phyloP scores from a whole-genome alignment of 2,888 invertebrate genomes.

The Philopedon plagiatum region DNA sequence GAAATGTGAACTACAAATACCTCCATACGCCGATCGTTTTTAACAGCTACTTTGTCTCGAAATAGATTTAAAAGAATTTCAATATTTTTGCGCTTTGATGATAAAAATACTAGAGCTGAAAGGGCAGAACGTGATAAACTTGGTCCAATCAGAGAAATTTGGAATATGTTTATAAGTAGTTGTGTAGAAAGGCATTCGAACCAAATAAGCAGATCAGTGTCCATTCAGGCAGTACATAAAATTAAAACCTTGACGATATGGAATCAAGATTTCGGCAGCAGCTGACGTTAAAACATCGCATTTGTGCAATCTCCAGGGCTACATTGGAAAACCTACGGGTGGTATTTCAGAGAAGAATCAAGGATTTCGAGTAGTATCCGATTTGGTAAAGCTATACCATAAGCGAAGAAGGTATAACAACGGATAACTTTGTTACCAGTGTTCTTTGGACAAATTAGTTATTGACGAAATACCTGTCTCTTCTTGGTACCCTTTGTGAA shows the following conservation, averaged over 20 bases:
- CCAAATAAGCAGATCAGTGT: constrained; percentile 48
- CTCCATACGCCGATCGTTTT: constrained; percentile 31
- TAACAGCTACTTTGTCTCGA: constrained; percentile 25
- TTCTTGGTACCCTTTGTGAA: no score
- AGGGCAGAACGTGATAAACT: constrained; percentile 36
- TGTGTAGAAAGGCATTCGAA: constrained; percentile 39
- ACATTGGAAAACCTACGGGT: neutral
- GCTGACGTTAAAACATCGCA: neutral
- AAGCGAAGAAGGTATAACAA: no score
- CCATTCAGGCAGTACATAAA: neutral
- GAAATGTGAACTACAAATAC: constrained; percentile 39
- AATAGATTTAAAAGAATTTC: constrained; percentile 37
- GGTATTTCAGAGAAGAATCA: neutral
- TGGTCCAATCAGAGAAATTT: neutral
- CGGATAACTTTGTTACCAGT: no score
- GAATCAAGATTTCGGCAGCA: neutral
- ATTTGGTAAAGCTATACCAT: no score
- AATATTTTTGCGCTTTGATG: no score
- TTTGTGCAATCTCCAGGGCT: neutral
- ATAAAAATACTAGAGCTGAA: constrained; percentile 31
- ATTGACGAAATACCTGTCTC: no score
- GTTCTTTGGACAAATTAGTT: no score
- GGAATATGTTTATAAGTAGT: constrained; percentile 35
- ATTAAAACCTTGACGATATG: constrained; percentile 11
- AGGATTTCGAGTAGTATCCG: no score